Evolutionary conservation across 2,888 invertebrate species (phyloP).

Genomic region (Cephus runcator): DNA sequence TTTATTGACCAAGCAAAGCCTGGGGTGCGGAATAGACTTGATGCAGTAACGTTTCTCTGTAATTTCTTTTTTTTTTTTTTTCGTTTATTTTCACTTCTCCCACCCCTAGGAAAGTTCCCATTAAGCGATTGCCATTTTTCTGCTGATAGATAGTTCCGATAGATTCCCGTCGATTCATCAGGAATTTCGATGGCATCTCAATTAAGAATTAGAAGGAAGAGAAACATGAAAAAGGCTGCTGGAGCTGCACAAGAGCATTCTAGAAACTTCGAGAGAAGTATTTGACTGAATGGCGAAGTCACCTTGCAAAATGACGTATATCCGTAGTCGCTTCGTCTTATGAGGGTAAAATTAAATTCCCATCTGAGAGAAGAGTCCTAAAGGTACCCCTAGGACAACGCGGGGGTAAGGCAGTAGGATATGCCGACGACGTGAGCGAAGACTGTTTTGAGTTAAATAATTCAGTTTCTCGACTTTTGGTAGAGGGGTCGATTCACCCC

Average conservation of each 20-base stretch:
- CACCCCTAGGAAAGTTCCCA: not conserved
- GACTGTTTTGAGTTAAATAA: slow-evolving; percentile 4
- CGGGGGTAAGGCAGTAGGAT: not conserved
- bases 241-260: too few species aligned
- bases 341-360: slow-evolving; percentile 37
- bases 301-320: not conserved
- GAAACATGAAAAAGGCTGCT: not conserved
- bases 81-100: slow-evolving; percentile 8
- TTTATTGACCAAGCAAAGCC: slow-evolving; percentile 36
- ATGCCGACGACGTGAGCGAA: not conserved
- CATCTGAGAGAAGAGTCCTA: slow-evolving; percentile 21
- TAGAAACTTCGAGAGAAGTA: too few species aligned
- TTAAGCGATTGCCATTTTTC: not conserved
- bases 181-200: not conserved
- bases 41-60: not conserved
- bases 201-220: not conserved
- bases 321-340: slow-evolving; percentile 19
- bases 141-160: too few species aligned
- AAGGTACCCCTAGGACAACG: not conserved
- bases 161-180: too few species aligned
- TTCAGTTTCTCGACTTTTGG: slow-evolving; percentile 15
- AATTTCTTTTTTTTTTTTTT: slow-evolving; percentile 1
- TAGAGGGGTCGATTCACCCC: not conserved
- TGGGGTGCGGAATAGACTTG: not conserved
- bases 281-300: too few species aligned